Conservation (phyloP, 2,888 invertebrate species). For the Rhagium mordax region DNA sequence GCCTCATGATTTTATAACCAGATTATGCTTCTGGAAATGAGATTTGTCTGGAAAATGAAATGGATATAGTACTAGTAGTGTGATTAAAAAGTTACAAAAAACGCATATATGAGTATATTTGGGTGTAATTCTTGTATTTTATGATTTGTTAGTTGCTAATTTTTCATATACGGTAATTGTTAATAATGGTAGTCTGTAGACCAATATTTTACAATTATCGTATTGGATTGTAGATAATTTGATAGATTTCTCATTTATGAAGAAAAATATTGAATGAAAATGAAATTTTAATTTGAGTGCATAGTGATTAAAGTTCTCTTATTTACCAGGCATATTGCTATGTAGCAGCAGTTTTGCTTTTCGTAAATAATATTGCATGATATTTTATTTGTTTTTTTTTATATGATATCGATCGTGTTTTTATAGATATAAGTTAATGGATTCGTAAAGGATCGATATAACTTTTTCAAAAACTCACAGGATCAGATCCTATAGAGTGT, state of each 20-base stretch:
- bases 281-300: no score
- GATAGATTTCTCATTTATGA: neutral
- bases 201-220: neutral
- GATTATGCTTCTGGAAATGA: constrained; percentile 31
- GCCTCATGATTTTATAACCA: constrained; percentile 36
- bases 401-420: no score
- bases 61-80: constrained; percentile 1
- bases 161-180: neutral
- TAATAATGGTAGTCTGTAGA: neutral
- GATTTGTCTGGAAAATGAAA: constrained; percentile 31
- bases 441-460: no score
- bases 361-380: no score
- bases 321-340: no score
- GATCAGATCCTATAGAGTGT: no score
- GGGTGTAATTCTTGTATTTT: constrained; percentile 7
- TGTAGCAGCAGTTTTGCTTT: no score
- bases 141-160: neutral
- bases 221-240: neutral
- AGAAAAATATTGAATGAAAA: neutral
- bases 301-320: no score
- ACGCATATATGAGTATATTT: constrained; percentile 6
- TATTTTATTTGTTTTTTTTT: no score
- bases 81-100: constrained; percentile 15
- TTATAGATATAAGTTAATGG: no score
- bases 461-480: no score